Conservation (phyloP, 2,113 vertebrate species). For the Eira barbara region DNA sequence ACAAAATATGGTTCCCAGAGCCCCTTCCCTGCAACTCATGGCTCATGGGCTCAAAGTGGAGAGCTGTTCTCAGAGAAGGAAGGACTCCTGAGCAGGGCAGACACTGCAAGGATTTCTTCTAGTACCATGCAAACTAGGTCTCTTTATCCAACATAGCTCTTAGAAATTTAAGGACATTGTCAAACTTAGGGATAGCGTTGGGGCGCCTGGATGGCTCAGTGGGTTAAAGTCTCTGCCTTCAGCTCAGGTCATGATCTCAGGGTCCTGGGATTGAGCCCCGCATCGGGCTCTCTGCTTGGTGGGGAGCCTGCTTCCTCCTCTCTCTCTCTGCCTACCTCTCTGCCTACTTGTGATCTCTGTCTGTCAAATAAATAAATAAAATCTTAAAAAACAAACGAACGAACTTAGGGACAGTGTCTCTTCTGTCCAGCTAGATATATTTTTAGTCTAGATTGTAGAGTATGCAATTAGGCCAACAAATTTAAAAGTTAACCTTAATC, state of each 20-base stretch:
- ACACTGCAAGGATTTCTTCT: background rate
- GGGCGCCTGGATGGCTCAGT: too few species aligned
- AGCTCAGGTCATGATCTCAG: too few species aligned
- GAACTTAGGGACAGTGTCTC: background rate
- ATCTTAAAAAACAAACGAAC: too few species aligned
- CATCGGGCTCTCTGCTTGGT: too few species aligned
- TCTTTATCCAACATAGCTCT: background rate
- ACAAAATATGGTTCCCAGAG: background rate
- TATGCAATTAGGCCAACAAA: conserved; percentile 21
- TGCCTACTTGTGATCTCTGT: too few species aligned
- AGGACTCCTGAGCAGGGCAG: background rate
- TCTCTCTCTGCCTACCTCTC: too few species aligned
- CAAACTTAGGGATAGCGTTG: background rate
- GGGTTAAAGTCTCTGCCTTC: too few species aligned
- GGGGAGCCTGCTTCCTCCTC: too few species aligned
- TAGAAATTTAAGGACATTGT: background rate
- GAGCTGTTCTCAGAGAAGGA: background rate
- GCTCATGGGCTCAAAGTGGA: background rate
- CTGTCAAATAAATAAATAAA: too few species aligned
- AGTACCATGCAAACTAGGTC: background rate
- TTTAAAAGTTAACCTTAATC: background rate
- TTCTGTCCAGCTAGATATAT: background rate
- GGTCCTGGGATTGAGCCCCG: too few species aligned
- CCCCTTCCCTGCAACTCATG: background rate
- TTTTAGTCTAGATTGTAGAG: conserved; percentile 19